Evolutionary conservation across 2,888 invertebrate species (phyloP).

Genomic region (Ennomos quercinarius): DNA sequence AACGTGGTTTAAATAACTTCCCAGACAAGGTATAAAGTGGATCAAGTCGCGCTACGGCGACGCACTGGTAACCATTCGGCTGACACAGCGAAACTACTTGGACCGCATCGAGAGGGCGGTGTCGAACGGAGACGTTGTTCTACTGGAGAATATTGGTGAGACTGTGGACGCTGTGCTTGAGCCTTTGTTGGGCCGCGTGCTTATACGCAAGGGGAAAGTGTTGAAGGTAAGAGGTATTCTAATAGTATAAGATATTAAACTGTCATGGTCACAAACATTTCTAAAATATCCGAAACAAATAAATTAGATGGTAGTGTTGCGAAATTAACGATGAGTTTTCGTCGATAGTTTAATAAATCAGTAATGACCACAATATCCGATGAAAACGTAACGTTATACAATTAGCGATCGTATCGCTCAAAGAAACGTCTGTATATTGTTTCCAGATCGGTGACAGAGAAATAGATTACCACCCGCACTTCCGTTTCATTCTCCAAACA

Average conservation of each 20-base stretch:
- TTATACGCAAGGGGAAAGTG: conserved; percentile 94
- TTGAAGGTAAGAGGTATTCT: conserved; percentile 77
- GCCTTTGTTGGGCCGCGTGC: conserved; percentile 93
- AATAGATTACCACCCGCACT: conserved; percentile 93
- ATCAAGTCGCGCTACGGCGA: conserved; percentile 95
- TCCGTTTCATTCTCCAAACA: conserved; percentile 95
- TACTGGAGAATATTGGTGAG: conserved; percentile 97
- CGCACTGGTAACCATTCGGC: conserved; percentile 89
- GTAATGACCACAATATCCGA: not conserved
- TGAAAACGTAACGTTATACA: not conserved
- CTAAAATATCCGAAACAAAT: no score
- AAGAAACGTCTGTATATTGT: not conserved
- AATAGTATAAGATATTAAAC: no score
- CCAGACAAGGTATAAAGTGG: conserved; percentile 96
- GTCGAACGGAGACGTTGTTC: conserved; percentile 89
- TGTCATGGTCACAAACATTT: no score
- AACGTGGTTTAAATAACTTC: not conserved
- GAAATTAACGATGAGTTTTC: not conserved
- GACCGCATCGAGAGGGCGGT: conserved; percentile 92
- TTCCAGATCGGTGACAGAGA: conserved; percentile 95
- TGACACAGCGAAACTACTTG: conserved; percentile 93
- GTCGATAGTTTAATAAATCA: not conserved
- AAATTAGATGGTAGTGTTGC: not conserved
- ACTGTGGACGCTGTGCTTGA: conserved; percentile 95
- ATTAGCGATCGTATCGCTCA: no score